These are phyloP conservation scores for Trissolcus brochymenae DNA, from an alignment of 2,888 invertebrate species.

Conservation along the genomic window DNA sequence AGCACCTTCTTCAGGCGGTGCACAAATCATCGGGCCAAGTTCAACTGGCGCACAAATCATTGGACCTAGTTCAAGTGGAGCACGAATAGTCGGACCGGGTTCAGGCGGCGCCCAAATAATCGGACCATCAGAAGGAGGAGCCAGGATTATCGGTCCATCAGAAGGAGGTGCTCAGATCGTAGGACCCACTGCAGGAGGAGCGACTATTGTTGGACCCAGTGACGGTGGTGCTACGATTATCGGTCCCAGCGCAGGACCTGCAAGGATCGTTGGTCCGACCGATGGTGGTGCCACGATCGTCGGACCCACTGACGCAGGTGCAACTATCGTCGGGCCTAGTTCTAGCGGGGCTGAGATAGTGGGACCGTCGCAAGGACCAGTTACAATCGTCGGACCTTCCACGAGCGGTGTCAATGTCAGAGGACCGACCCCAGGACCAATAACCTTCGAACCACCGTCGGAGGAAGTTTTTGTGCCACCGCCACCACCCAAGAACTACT, in stretches of 20 bases:
- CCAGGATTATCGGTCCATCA: slow-evolving; percentile 1
- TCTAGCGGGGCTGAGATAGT: slow-evolving; percentile 15
- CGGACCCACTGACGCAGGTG: slow-evolving; percentile 12
- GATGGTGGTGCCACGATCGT: slow-evolving; percentile 26
- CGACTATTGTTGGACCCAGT: neutral
- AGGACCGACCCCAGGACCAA: neutral
- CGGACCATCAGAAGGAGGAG: slow-evolving; percentile 15
- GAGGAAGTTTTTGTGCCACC: slow-evolving; percentile 20
- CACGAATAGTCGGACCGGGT: slow-evolving; percentile 28
- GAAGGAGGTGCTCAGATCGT: slow-evolving; percentile 25
- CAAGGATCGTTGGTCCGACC: slow-evolving; percentile 4
- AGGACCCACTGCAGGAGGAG: slow-evolving; percentile 19
- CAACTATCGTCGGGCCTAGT: neutral
- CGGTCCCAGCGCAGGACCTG: neutral
- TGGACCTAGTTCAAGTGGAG: slow-evolving; percentile 18
- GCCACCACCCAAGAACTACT: slow-evolving; percentile 21
- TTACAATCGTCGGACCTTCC: slow-evolving; percentile 28
- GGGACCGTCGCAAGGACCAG: slow-evolving; percentile 27
- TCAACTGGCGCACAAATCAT: neutral
- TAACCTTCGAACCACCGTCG: slow-evolving; percentile 11
- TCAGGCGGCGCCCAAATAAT: slow-evolving; percentile 1
- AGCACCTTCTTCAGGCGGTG: slow-evolving; percentile 22
- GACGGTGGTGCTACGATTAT: neutral
- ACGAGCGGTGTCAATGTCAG: neutral
- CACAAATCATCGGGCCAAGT: slow-evolving; percentile 5